Percentiles rank a stretch among this genome's conserved stretches.
These are phyloP conservation scores for Mechanitis messenoides DNA, from an alignment of 2,888 invertebrate genomes.

Conservation along the genomic window DNA sequence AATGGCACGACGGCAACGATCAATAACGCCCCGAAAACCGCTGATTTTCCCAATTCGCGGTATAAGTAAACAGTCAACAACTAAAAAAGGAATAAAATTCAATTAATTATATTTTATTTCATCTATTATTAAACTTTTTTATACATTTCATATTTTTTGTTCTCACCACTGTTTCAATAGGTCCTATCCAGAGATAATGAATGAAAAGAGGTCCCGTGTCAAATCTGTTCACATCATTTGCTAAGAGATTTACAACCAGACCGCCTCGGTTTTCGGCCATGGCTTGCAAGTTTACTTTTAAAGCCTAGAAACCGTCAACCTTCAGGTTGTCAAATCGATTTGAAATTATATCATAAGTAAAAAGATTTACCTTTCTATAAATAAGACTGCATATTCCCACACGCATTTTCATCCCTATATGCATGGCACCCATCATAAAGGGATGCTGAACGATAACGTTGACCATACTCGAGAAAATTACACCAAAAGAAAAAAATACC, in stretches of 20 bases:
- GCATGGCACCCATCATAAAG: constrained; percentile 82
- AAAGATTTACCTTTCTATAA: constrained; percentile 84
- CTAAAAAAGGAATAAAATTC: constrained; percentile 39
- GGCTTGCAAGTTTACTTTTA: constrained; percentile 63
- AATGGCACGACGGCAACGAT: constrained; percentile 71
- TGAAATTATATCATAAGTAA: neutral
- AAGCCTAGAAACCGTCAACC: constrained; percentile 42
- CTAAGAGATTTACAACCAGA: constrained; percentile 78
- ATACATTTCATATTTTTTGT: neutral
- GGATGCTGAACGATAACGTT: constrained; percentile 83
- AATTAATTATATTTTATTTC: neutral
- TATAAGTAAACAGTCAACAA: constrained; percentile 72
- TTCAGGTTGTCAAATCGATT: neutral
- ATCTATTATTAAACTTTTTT: neutral
- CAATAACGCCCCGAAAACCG: constrained; percentile 69
- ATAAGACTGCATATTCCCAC: constrained; percentile 89
- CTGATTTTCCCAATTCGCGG: constrained; percentile 71
- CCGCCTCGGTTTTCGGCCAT: constrained; percentile 63
- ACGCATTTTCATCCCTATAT: constrained; percentile 88
- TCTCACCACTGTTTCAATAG: constrained; percentile 79
- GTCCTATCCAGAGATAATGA: constrained; percentile 86
- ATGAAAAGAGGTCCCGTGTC: constrained; percentile 82
- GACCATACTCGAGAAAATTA: constrained; percentile 78
- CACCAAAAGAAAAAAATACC: constrained; percentile 80
- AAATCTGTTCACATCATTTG: constrained; percentile 86